Percentiles rank a stretch among this genome's conserved stretches.
Evolutionary conservation across 2,113 vertebrate species (phyloP).

Genomic region (Lepidothrix coronata): DNA sequence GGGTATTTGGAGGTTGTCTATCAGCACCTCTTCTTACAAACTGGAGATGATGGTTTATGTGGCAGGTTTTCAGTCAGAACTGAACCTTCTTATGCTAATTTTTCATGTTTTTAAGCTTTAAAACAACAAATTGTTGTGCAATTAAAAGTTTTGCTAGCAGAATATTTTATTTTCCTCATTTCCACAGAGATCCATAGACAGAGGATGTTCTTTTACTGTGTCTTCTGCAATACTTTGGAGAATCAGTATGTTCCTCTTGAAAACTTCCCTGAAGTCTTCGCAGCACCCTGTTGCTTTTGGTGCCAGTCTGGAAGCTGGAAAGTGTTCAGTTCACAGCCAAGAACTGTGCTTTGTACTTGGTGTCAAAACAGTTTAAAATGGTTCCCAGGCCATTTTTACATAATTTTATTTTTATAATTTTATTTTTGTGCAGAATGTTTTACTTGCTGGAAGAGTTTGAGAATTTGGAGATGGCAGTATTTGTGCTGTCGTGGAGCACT

Average conservation of each 20-base stretch:
- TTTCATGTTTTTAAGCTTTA: not conserved
- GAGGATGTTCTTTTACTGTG: not conserved
- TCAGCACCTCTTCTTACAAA: not conserved
- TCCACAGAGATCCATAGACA: not conserved
- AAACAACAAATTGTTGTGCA: rapidly evolving
- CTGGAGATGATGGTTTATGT: not conserved
- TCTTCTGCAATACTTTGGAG: not conserved
- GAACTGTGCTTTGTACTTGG: rapidly evolving
- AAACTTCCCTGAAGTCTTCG: not conserved
- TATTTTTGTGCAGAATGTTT: not conserved
- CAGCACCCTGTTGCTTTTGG: not conserved
- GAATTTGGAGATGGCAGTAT: not conserved
- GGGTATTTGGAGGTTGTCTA: not conserved
- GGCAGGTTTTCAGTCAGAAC: not conserved
- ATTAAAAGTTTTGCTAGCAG: slow-evolving; percentile 3
- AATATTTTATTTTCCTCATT: not conserved
- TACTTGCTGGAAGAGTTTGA: not conserved
- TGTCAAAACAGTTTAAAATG: not conserved
- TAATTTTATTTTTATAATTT: not conserved
- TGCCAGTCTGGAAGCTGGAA: not conserved
- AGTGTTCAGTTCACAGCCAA: not conserved
- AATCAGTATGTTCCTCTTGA: not conserved
- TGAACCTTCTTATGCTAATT: not conserved
- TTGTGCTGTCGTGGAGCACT: rapidly evolving
- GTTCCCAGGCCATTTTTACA: not conserved